A percentile compares a stretch with the other conserved stretches of the same genome.
Evolutionary conservation across 2,113 vertebrate genomes (phyloP).

Genomic region (Plecturocebus donacophilus): DNA sequence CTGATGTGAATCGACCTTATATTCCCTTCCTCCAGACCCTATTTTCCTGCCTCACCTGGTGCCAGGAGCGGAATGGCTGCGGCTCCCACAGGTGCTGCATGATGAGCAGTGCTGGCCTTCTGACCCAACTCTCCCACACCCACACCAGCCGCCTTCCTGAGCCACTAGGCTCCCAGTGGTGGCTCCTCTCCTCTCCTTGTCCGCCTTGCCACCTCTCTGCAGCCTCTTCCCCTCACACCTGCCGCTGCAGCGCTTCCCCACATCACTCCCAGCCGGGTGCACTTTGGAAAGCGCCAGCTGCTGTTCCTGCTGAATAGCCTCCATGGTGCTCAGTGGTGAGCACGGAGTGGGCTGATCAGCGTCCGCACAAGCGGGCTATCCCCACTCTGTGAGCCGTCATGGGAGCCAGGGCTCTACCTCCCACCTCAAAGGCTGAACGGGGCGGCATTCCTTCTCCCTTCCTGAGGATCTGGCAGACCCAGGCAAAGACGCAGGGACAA

Average conservation of each 20-base stretch:
- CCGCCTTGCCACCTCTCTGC: background rate
- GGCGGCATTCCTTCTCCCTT: background rate
- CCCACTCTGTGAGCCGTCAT: accelerated
- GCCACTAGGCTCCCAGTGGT: background rate
- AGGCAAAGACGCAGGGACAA: background rate
- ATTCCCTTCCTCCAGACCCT: no score
- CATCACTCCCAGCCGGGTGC: background rate
- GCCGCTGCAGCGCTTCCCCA: no score
- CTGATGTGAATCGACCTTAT: no score
- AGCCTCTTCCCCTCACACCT: background rate
- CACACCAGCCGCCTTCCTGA: background rate
- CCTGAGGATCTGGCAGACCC: background rate
- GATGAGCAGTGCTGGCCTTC: background rate
- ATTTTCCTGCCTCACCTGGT: no score
- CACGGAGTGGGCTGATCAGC: background rate
- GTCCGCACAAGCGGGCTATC: accelerated
- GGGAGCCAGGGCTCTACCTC: background rate
- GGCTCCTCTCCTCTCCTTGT: background rate
- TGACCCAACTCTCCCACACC: background rate
- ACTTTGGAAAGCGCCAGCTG: background rate
- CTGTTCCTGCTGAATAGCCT: background rate
- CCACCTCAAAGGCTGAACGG: background rate
- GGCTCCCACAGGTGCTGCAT: background rate
- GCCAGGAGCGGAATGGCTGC: background rate
- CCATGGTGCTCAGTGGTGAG: background rate